Base-by-base conservation (phyloP, 2,797 vertebrate species). In the Melanotaenia boesemani region DNA sequence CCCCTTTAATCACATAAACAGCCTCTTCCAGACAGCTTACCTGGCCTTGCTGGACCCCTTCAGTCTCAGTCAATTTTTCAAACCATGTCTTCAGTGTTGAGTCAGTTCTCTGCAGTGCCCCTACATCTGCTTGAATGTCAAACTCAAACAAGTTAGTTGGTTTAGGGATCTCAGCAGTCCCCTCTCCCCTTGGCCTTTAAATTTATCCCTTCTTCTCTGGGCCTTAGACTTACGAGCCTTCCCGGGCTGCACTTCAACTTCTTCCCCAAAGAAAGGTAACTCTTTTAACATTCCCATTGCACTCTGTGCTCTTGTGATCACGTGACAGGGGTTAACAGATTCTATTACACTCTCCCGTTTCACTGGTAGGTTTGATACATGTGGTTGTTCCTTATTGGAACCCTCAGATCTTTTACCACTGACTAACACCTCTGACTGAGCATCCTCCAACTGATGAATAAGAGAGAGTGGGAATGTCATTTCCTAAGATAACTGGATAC, bases 391-490 rank as follows among this genome's bases (percentile, higher is more conserved):
- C 28, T 30, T 30, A 30, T 30, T 30, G 4, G 4, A 30, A 30
- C 28, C 28, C 4, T 2, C 28, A 30, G 28, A 4, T 30, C 28
- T 30, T 30, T 30, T 30, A 30, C 28, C 28, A 30, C 28, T 4
- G 28, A 2, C 4, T 30, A 30, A 30, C 28, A 30, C 30, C 2
- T 1, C 2, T 18, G 15, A 48, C 7, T 24, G 22, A 24, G 6
- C 32, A 2, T 26, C 24, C 24, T 13, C 60, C 22, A 55, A 3
- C 10, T 81, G 57, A 2, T 70, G 32, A 4, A 77, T 11, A 4
- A 81, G 54, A 20, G 0, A 71, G 59, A 11, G 54, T 81, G 9
- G 69, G 79, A 7, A 70, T 12, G 59, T 77, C 67, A 41, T 76
- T 63, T 12, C 70, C 73, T 2, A 77, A 32, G 4, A 85, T 41